These are phyloP conservation scores for Ctenomys sociabilis DNA, from an alignment of 2,113 vertebrate genomes.

Conservation along the genomic window DNA sequence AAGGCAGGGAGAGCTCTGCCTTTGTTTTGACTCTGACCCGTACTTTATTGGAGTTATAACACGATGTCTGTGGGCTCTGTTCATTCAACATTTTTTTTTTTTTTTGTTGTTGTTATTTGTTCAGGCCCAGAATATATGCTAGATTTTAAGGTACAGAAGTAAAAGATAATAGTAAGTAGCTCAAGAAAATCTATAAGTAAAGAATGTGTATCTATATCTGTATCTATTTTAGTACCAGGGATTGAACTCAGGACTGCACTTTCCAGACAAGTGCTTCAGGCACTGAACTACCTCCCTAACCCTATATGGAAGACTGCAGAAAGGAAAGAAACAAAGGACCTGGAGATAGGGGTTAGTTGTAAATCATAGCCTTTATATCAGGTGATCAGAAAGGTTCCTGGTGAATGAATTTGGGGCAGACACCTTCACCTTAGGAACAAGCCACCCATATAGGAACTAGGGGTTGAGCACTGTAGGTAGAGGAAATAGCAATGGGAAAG, in stretches of 20 bases:
- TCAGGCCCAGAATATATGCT: background rate
- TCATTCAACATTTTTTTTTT: background rate
- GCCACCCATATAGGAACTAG: background rate
- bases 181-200: background rate
- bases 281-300: too few relatives aligned
- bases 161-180: background rate
- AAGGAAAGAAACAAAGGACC: background rate
- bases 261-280: too few relatives aligned
- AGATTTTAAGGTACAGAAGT: background rate
- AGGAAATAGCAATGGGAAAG: background rate
- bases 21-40: accelerated
- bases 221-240: too few relatives aligned
- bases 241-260: too few relatives aligned
- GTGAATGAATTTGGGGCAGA: background rate
- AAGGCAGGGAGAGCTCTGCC: background rate
- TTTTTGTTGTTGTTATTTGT: background rate
- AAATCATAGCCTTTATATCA: background rate
- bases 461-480: background rate
- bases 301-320: background rate
- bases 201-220: background rate
- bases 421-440: background rate
- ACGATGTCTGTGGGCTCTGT: accelerated
- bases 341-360: background rate
- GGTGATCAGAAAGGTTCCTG: background rate
- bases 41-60: accelerated